Conservation (phyloP, 2,113 vertebrate species). For the Hyperopisus bebe region DNA sequence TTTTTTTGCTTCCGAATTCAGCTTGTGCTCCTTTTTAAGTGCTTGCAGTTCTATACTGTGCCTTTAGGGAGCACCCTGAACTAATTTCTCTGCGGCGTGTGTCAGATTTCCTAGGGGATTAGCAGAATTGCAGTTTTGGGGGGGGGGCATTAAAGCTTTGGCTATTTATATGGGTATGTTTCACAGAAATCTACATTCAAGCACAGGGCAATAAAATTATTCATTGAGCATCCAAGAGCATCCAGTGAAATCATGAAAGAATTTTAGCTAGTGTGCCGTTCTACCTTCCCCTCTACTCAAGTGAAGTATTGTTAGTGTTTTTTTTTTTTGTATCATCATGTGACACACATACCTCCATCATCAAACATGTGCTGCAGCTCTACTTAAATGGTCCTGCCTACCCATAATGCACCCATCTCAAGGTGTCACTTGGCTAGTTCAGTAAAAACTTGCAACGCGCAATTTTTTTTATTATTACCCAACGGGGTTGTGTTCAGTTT, state of each 20-base stretch:
- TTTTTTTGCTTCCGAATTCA: background rate
- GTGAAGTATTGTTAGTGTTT: background rate
- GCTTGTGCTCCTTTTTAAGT: background rate
- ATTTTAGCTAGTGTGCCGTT: background rate
- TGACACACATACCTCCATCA: slow-evolving; percentile 4
- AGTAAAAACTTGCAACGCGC: background rate
- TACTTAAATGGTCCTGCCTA: background rate
- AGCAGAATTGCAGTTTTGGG: background rate
- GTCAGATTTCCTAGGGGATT: background rate
- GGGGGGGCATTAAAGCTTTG: background rate
- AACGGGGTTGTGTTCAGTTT: background rate
- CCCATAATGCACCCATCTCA: background rate
- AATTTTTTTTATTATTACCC: background rate
- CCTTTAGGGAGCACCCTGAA: background rate
- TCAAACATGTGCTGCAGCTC: slow-evolving; percentile 14
- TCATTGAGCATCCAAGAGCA: background rate
- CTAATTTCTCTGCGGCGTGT: background rate
- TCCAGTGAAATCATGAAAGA: background rate
- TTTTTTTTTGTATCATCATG: background rate
- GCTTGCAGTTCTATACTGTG: background rate
- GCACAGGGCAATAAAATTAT: background rate
- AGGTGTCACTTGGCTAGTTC: background rate
- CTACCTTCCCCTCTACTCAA: background rate
- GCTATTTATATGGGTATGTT: background rate
- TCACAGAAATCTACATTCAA: background rate